Evolutionary conservation across 2,797 vertebrate species (phyloP).

Genomic region (Xenentodon cancila): DNA sequence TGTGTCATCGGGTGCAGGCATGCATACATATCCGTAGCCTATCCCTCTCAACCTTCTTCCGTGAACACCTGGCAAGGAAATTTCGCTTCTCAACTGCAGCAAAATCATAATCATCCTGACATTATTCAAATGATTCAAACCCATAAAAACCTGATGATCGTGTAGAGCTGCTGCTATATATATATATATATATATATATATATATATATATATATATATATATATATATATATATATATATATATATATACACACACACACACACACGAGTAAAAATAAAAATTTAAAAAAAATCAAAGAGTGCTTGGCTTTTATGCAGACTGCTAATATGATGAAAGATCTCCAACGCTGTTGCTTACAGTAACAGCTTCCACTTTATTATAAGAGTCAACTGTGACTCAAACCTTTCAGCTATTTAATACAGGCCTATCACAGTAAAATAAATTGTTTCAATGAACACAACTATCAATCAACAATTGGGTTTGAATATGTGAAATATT

Average conservation of each 20-base stretch:
- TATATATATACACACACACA: too few species aligned
- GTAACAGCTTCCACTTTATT: neutral
- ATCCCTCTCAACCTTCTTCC: constrained; percentile 55
- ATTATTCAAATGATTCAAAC: constrained; percentile 12
- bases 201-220: too few species aligned
- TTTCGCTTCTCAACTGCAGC: constrained; percentile 35
- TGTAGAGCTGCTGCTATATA: too few species aligned
- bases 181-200: too few species aligned
- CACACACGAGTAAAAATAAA: constrained; percentile 7
- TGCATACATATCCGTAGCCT: constrained; percentile 60
- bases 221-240: too few species aligned
- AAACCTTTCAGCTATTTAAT: constrained; percentile 23
- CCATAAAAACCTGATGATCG: too few species aligned
- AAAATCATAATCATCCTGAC: constrained; percentile 27
- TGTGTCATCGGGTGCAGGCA: constrained; percentile 68
- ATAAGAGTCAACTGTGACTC: constrained; percentile 23
- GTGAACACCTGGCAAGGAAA: constrained; percentile 60
- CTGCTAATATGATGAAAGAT: constrained; percentile 18
- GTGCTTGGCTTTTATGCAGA: constrained; percentile 21
- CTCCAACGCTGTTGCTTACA: constrained; percentile 19
- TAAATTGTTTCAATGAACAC: constrained; percentile 46
- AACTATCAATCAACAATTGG: constrained; percentile 57
- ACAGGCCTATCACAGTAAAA: constrained; percentile 23
- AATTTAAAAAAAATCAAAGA: neutral
- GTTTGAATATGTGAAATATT: constrained; percentile 66